Conservation (phyloP, 2,113 vertebrate genomes). For the Numenius arquata region DNA sequence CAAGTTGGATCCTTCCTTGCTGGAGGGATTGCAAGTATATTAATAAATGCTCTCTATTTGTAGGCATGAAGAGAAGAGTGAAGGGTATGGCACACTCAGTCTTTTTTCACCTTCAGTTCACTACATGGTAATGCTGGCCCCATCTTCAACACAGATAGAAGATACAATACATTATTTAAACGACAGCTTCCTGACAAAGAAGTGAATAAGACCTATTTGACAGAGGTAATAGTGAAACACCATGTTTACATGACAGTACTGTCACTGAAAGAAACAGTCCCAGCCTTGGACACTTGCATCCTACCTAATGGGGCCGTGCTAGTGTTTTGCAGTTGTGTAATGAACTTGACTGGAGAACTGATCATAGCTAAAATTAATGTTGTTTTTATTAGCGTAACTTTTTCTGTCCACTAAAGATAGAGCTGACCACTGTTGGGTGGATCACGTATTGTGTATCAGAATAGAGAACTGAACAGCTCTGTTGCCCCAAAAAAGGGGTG, state of each 20-base stretch:
- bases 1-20: background rate
- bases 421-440: background rate
- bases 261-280: background rate
- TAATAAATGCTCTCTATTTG: background rate
- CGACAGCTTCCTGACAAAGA: background rate
- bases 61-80: background rate
- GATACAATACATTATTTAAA: background rate
- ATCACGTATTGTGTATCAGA: background rate
- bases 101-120: background rate
- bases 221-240: background rate
- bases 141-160: background rate
- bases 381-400: background rate
- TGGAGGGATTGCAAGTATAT: background rate
- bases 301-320: rapidly evolving
- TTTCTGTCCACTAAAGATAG: background rate
- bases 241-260: background rate
- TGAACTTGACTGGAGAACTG: background rate
- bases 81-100: background rate
- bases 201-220: background rate
- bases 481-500: background rate
- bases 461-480: background rate
- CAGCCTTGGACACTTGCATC: background rate
- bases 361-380: background rate
- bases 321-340: background rate
- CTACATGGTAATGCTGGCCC: background rate